Conservation (phyloP, 2,888 invertebrate species). For the Pristionchus exspectatus region DNA sequence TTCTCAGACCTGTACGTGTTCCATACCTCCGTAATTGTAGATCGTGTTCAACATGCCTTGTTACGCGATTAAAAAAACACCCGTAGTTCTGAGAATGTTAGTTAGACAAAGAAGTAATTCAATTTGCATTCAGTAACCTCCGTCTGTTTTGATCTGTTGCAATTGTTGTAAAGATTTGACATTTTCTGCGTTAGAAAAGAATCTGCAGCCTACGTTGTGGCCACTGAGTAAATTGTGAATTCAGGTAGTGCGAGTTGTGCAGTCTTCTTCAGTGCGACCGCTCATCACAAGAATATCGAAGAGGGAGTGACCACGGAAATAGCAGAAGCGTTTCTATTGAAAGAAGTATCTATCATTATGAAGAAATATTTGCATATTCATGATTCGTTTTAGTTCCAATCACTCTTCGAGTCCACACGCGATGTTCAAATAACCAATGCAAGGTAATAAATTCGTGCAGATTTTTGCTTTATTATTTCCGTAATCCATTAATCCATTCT, state of each 20-base stretch:
- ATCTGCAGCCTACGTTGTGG: background rate
- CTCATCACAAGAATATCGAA: background rate
- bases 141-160: too few species aligned
- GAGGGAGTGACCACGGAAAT: background rate
- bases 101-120: too few species aligned
- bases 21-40: background rate
- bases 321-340: background rate
- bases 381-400: background rate
- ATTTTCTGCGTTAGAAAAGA: too few species aligned
- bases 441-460: background rate
- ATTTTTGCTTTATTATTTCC: background rate
- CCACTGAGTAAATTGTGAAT: background rate
- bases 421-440: background rate
- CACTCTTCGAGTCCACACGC: background rate
- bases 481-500: conserved; percentile 1
- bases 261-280: conserved; percentile 39
- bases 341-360: background rate
- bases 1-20: background rate
- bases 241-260: background rate
- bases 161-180: too few species aligned
- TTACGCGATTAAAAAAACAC: background rate
- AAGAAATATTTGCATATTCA: background rate
- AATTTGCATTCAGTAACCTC: too few species aligned
- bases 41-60: background rate
- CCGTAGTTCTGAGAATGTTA: too few species aligned